Base-by-base conservation (phyloP, 2,113 vertebrate species). In the Pseudonaja textilis region DNA sequence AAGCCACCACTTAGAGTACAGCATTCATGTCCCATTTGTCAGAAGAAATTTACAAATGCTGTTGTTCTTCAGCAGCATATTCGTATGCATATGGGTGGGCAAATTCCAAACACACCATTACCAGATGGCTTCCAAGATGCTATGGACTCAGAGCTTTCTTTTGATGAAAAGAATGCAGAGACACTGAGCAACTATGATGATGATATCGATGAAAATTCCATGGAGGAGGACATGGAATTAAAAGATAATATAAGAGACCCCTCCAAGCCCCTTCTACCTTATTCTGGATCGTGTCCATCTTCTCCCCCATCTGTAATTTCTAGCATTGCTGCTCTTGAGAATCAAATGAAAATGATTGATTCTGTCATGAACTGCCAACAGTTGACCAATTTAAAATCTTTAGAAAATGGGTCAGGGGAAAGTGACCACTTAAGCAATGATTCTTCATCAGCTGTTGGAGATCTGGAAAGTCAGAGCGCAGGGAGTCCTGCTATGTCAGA, bases 341-440 rank as follows among this genome's bases (percentile, higher is more conserved):
- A 99, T 97, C 99, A 99, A 97, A 99, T 99, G 99, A 99, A 99
- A 96, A 99, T 99, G 98, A 99, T 99, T 50, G 99, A 99, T 97
- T 98, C 98, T 50, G 98, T 98, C 95, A 98, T 98, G 97, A 98
- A 97, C 97, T 98, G 99, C 94, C 98, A 97, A 90, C 98, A 98
- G 92, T 97, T 98, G 93, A 97, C 98, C 93, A 95, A 97, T 95
- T 95, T 98, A 91, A 99, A 98, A 98, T 97, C 98, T 7, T 92
- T 93, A 55, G 99, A 99, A 95, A 99, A 99, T 9, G 98, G 98
- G 92, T 98, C 98, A 47, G 98, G 97, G 85, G 99, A 99, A 95
- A 98, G 98, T 8, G 99, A 99, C 96, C 98, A 97, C 94, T 97
- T 99, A 96, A 98, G 98, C 95, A 98, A 98, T 16, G 99, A 99